Evolutionary conservation across 2,797 vertebrate species (phyloP).

Genomic region (Salmo trutta): DNA sequence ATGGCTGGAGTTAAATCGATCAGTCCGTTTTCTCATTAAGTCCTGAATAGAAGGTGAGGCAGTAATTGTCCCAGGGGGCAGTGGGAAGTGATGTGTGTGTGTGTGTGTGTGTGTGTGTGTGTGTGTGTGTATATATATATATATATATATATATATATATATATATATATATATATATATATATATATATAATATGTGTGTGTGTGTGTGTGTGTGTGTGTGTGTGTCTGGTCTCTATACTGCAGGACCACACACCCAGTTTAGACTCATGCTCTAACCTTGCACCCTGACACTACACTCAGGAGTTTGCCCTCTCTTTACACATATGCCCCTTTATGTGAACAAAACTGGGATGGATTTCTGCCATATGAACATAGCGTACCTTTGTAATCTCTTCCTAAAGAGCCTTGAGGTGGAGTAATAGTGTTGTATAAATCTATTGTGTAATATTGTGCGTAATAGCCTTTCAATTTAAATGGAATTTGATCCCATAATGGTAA

Average conservation of each 20-base stretch:
- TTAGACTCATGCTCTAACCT: not conserved
- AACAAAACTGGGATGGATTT: not conserved
- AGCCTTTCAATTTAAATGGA: not conserved
- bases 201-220: conserved; percentile 51
- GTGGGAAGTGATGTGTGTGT: conserved; percentile 59
- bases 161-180: too few relatives aligned
- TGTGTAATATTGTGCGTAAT: not conserved
- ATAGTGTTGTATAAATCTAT: not conserved
- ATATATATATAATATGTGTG: too few relatives aligned
- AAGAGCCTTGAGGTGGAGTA: conserved; percentile 1
- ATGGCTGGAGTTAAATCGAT: conserved; percentile 75
- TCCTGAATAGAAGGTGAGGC: conserved; percentile 76
- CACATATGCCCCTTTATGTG: not conserved
- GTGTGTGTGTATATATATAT: not conserved
- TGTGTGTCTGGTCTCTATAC: conserved; percentile 60
- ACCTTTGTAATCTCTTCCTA: not conserved
- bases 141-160: too few relatives aligned
- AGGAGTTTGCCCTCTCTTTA: conserved; percentile 1
- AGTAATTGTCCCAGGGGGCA: conserved; percentile 78
- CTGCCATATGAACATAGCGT: not conserved
- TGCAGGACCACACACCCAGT: conserved; percentile 59
- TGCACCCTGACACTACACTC: conserved; percentile 50
- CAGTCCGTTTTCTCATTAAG: conserved; percentile 79
- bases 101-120: conserved; percentile 55
- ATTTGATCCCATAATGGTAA: not conserved